These are phyloP conservation scores for Poeciliopsis gracilis DNA, from an alignment of 2,797 vertebrate species.

Conservation along the genomic window DNA sequence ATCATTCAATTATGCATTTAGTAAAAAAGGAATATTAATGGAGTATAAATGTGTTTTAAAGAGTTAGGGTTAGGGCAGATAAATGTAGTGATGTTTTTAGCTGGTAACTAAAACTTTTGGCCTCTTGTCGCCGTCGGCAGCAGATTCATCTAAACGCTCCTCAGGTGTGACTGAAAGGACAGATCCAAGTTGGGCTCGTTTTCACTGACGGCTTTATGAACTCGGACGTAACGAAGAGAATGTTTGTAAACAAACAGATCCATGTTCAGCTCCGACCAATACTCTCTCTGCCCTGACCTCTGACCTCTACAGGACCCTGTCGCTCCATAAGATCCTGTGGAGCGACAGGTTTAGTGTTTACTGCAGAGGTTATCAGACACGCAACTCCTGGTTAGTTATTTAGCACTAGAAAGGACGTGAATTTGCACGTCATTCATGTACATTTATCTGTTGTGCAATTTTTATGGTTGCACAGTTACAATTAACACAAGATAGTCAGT, in stretches of 20 bases:
- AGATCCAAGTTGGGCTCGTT: constrained; percentile 24
- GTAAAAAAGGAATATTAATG: neutral
- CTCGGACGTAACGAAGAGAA: too few relatives aligned
- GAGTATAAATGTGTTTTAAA: neutral
- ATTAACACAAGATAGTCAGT: too few relatives aligned
- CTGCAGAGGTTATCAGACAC: constrained; percentile 47
- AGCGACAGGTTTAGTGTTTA: neutral
- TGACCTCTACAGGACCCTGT: too few relatives aligned
- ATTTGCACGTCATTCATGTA: too few relatives aligned
- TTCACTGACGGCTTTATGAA: constrained; percentile 22
- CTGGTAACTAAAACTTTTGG: constrained; percentile 3
- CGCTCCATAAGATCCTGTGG: too few relatives aligned
- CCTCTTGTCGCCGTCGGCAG: neutral
- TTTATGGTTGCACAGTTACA: too few relatives aligned
- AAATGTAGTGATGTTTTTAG: neutral
- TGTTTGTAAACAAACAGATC: too few relatives aligned
- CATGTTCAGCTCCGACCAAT: too few relatives aligned
- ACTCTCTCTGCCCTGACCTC: too few relatives aligned
- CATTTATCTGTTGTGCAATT: too few relatives aligned
- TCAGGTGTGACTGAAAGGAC: constrained; percentile 14
- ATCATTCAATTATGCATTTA: neutral
- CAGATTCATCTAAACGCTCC: neutral
- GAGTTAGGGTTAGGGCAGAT: too few relatives aligned
- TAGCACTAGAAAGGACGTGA: neutral
- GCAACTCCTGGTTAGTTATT: constrained; percentile 59